Base-by-base conservation (phyloP, 2,888 invertebrate genomes). In the Acrobasis repandana region DNA sequence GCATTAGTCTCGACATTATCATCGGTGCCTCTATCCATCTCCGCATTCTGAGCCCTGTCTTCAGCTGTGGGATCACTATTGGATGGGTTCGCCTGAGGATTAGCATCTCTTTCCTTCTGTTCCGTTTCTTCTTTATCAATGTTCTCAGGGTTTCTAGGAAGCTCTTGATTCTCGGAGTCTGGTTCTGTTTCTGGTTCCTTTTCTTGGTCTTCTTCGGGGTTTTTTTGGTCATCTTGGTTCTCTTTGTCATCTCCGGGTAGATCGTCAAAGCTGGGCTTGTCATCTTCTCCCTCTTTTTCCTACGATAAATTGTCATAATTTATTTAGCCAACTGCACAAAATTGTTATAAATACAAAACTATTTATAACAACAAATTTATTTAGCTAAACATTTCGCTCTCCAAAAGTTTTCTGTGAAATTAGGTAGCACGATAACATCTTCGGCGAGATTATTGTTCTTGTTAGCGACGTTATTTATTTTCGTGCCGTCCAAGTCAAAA, bases 1-100 rank as follows among this genome's bases (percentile, higher is more conserved):
- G 87, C 84, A 67, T 92, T 93, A 20, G 86, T 92, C 50, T 92
- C 88, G 4, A 93, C 93, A 69, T 92, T 92, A 70, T 93, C 92
- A 71, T 89, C 85, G 0, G 90, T 86, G 0, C 92, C 92, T 61
- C 69, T 76, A 6, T 90, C 83, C 86, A 85, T 87, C 65, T 90
- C 80, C 0, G 93, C 92, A 50, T 93, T 93, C 62, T 94, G 93
- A 0, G 87, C 89, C 52, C 83, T 89, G 16, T 93, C 87, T 43
- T 93, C 90, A 0, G 89, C 85, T 0, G 92, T 82, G 0, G 92
- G 88, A 50, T 93, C 90, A 65, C 92, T 83, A 59, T 82, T 89
- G 0, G 91, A 90, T 1, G 91, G 91, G 68, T 92, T 92, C 1
- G 93, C 90, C 69, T 93, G 86, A 60, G 93, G 92, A 66, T 93